A percentile compares a stretch with the other conserved stretches of the same genome.
These are phyloP conservation scores for Spodoptera litura DNA, from an alignment of 1,140 invertebrate genomes.

Conservation along the genomic window DNA sequence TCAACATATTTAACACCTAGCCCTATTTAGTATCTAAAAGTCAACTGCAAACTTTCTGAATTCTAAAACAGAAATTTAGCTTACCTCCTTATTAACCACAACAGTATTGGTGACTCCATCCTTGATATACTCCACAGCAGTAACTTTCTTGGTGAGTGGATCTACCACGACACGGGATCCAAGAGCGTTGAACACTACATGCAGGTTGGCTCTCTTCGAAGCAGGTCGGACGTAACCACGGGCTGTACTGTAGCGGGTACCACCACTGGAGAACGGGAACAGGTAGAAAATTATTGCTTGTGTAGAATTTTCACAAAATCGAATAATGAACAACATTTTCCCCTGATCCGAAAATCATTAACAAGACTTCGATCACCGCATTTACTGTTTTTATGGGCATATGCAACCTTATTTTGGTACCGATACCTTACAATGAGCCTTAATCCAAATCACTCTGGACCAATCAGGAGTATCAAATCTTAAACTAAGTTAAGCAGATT, in stretches of 20 bases:
- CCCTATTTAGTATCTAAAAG: too few relatives aligned
- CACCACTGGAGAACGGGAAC: slow-evolving; percentile 83
- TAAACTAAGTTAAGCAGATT: too few relatives aligned
- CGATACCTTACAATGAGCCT: too few relatives aligned
- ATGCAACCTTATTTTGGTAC: too few relatives aligned
- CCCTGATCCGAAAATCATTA: too few relatives aligned
- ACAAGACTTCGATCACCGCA: too few relatives aligned
- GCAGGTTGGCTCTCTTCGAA: slow-evolving; percentile 90
- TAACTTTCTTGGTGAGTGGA: slow-evolving; percentile 84
- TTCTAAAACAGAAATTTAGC: neutral
- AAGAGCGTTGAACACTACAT: slow-evolving; percentile 89
- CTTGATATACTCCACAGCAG: slow-evolving; percentile 85
- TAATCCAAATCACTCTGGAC: too few relatives aligned
- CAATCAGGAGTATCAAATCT: too few relatives aligned
- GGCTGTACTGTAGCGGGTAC: slow-evolving; percentile 88
- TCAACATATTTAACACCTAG: too few relatives aligned
- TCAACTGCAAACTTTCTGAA: neutral
- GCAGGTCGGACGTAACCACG: slow-evolving; percentile 95
- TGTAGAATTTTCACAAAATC: too few relatives aligned
- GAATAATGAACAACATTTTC: too few relatives aligned
- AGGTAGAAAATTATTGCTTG: neutral
- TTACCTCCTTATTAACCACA: slow-evolving; percentile 89
- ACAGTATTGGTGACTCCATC: slow-evolving; percentile 87
- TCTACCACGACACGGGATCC: slow-evolving; percentile 87
- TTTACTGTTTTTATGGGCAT: too few relatives aligned